Conservation (phyloP, 2,888 invertebrate genomes). For the Drosophila robusta region DNA sequence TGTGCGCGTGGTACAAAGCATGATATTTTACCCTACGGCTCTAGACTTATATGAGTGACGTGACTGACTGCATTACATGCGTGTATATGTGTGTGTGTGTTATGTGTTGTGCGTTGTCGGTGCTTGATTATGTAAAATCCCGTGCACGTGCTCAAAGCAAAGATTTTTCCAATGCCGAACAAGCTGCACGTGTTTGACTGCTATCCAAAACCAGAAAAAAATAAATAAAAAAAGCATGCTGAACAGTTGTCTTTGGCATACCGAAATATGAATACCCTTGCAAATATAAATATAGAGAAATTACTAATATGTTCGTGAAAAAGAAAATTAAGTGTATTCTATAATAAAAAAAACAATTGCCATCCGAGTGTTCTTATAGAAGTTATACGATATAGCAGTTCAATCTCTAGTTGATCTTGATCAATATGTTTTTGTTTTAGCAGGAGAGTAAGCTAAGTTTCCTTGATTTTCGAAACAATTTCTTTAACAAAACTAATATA, state of each 20-base stretch:
- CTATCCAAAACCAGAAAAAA: slow-evolving; percentile 48
- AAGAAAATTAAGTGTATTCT: no score
- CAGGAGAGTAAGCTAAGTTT: no score
- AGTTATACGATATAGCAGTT: no score
- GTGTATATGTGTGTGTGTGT: slow-evolving; percentile 19
- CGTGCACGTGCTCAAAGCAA: slow-evolving; percentile 84
- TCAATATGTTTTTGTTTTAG: no score
- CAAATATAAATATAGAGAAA: no score
- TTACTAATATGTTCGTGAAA: no score
- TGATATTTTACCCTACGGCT: slow-evolving; percentile 67
- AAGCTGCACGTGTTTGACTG: slow-evolving; percentile 73
- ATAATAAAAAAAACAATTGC: no score
- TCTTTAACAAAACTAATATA: no score
- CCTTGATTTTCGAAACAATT: no score
- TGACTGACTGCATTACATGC: slow-evolving; percentile 43
- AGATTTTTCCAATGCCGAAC: slow-evolving; percentile 83
- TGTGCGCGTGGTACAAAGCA: slow-evolving; percentile 48
- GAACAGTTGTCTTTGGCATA: background rate
- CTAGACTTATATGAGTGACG: slow-evolving; percentile 29
- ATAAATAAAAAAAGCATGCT: slow-evolving; percentile 12
- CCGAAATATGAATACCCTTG: slow-evolving; percentile 7
- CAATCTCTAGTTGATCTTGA: no score
- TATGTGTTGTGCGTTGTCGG: slow-evolving; percentile 56
- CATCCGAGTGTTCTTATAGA: no score
- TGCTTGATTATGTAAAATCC: slow-evolving; percentile 82